Base-by-base conservation (phyloP, 2,888 invertebrate species). In the Asteroscopus sphinx region DNA sequence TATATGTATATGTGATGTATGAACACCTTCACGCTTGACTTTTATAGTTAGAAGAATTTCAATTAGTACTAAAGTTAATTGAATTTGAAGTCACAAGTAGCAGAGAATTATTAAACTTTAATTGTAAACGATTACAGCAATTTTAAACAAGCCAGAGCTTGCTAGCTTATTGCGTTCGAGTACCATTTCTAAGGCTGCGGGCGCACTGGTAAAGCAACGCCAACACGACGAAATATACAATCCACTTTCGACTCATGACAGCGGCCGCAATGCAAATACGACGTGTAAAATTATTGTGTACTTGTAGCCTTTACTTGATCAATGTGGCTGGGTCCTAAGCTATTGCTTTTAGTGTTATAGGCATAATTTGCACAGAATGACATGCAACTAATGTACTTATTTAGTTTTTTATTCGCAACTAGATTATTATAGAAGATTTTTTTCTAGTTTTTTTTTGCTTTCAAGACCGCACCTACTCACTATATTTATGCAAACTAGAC, bases 401-500 rank as follows among this genome's bases (percentile, higher is more conserved):
- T 26, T 2, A 1, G 2, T 64, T 67, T 68, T 60, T 68, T 61
- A 9, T 41, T 17, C 9, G 32, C 33, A 11, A 16, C 17, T 42
- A 36, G 28, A 51, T 42, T 47, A 37, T 36, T 35, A 41, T 45
- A 28, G 48, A 37, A 1, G 35, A 45, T 61, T 69, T 68, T 69
- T 68, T 66, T 66, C 37, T 41, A 32, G 11, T 5, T 13, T 53
- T 44, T 80, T 80, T 79, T 79, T 79, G 63, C 60, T 68, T 3
- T 8, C 51, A 48, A 11, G 1, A 3, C 3, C 12, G 41, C 51
- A 37, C 53, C 41, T 49, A 53, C 65, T 65, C 44, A 53, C 55
- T 55, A 68, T 72, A 70, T 77, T 75, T 74, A 80, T 68, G 68
- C 69, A 69, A 74, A 77, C 77, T 74, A 84, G 83, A 80, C 80